Conservation (phyloP, 2,797 vertebrate genomes). For the Notoglanidium macrostoma region DNA sequence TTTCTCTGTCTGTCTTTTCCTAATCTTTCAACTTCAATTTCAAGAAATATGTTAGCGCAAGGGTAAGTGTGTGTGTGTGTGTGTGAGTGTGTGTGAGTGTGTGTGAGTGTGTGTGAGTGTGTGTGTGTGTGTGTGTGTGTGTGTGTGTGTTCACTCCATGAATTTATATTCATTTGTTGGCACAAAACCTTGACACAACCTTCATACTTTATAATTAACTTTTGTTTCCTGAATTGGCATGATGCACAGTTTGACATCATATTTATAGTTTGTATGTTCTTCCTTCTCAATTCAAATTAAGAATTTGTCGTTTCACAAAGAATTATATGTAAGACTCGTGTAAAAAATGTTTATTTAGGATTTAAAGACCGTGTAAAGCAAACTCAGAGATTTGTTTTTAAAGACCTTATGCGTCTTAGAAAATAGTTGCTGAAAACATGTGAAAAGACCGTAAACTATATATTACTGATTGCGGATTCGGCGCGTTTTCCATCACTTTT, state of each 20-base stretch:
- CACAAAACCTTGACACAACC: not conserved
- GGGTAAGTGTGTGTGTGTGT: conserved; percentile 76
- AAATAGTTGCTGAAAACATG: too few relatives aligned
- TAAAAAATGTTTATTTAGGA: not conserved
- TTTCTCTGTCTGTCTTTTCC: conserved; percentile 64
- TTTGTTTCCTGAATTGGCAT: not conserved
- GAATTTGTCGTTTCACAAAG: not conserved
- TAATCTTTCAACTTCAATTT: conserved; percentile 66
- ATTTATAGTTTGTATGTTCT: not conserved
- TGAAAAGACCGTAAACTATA: too few relatives aligned
- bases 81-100: conserved; percentile 72
- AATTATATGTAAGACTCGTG: not conserved
- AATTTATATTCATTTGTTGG: too few relatives aligned
- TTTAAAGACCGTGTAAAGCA: not conserved
- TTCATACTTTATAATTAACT: not conserved
- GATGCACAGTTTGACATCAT: not conserved
- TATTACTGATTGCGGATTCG: too few relatives aligned
- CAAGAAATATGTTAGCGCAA: conserved; percentile 90
- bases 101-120: conserved; percentile 46
- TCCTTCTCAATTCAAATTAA: not conserved
- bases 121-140: not conserved
- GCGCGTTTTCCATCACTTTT: too few relatives aligned
- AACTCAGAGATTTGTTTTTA: too few relatives aligned
- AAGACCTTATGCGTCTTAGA: too few relatives aligned
- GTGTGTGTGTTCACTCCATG: not conserved